Percentiles rank a stretch among this genome's conserved stretches.
Conservation (phyloP, 2,113 vertebrate genomes). For the Corythornis vintsioides region DNA sequence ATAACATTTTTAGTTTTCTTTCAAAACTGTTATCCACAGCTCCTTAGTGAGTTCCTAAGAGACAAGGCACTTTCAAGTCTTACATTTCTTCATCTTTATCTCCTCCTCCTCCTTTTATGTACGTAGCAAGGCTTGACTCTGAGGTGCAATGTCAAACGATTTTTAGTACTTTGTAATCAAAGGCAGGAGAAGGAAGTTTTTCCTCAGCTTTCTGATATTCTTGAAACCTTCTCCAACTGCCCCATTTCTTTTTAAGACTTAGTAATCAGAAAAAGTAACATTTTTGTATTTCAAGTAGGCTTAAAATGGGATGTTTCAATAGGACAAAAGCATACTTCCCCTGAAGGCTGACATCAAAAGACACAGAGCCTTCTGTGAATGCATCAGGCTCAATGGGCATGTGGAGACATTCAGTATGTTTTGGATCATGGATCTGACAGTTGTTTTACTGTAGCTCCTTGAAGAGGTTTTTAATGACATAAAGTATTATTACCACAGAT, state of each 20-base stretch:
- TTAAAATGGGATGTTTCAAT: background rate
- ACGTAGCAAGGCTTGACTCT: background rate
- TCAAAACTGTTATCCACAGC: background rate
- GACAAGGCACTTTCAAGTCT: background rate
- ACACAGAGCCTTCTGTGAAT: background rate
- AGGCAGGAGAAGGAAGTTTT: conserved; percentile 19
- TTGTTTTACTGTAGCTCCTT: background rate
- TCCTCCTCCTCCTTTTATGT: conserved; percentile 11
- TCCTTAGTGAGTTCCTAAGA: background rate
- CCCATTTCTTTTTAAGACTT: background rate
- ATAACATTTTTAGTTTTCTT: background rate
- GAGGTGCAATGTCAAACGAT: background rate
- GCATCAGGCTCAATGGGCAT: background rate
- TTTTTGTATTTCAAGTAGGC: background rate
- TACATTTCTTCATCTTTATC: conserved; percentile 1
- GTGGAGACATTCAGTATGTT: background rate
- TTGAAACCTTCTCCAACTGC: background rate
- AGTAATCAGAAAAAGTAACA: background rate
- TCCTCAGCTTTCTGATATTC: background rate
- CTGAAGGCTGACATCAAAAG: background rate
- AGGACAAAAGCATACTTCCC: background rate
- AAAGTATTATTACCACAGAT: background rate
- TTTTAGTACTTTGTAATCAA: background rate
- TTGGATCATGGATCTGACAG: background rate
- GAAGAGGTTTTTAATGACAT: background rate